phyloP scores from a whole-genome alignment of 2,113 vertebrate genomes.

The Chaetops frenatus region DNA sequence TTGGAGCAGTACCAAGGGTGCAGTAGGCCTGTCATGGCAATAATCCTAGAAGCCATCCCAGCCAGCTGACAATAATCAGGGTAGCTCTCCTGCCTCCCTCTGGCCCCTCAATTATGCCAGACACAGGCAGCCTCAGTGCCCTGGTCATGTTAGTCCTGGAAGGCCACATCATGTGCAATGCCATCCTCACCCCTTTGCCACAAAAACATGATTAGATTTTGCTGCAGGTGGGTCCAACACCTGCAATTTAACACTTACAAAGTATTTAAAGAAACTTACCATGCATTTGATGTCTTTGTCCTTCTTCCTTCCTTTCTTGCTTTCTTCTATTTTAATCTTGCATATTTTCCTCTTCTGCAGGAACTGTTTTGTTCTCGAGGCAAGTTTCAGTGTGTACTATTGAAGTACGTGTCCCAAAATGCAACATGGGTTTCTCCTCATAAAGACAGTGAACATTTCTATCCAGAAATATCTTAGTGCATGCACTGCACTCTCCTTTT shows the following conservation, averaged over 20 bases:
- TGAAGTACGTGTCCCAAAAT: neutral
- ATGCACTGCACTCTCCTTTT: neutral
- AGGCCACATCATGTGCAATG: neutral
- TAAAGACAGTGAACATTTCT: neutral
- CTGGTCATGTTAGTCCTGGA: neutral
- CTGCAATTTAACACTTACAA: neutral
- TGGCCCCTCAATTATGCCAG: fast-evolving
- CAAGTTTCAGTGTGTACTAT: neutral
- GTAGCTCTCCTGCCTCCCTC: neutral
- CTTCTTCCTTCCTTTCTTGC: neutral
- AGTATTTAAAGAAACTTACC: neutral
- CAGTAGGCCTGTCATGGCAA: neutral
- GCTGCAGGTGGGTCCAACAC: neutral
- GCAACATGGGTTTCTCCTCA: neutral
- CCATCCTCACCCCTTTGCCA: neutral
- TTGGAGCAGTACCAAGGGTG: neutral
- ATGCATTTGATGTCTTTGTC: neutral
- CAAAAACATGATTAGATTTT: neutral
- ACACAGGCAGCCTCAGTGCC: neutral
- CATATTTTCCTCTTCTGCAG: neutral
- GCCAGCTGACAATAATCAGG: fast-evolving
- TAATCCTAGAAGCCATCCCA: neutral
- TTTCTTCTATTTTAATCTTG: neutral
- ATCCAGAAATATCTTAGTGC: neutral
- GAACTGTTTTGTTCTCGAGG: neutral